Conservation (phyloP, 37 sponge, comb jelly and placozoan species). For the Hexactinellida sp. region DNA sequence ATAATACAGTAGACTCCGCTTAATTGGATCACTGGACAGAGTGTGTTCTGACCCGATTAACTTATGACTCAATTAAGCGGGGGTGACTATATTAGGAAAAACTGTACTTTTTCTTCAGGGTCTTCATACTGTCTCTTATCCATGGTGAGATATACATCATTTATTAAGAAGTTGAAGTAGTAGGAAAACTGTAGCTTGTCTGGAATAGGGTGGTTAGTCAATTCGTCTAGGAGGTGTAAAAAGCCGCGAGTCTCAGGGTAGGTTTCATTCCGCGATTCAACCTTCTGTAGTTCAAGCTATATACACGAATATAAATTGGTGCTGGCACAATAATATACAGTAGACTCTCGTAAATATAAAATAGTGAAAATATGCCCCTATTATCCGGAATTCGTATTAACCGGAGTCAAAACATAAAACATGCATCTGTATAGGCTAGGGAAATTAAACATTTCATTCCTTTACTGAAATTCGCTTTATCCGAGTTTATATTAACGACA, state of each 20-base stretch:
- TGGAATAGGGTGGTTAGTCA: slow-evolving; percentile 65
- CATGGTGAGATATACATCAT: slow-evolving; percentile 73
- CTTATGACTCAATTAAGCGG: background rate
- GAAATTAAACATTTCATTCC: no score
- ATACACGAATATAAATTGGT: background rate
- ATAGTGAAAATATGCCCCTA: background rate
- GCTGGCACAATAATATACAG: no score
- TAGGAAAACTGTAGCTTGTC: slow-evolving; percentile 64
- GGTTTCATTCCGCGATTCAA: slow-evolving; percentile 73
- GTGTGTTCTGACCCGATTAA: background rate
- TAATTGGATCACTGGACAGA: background rate
- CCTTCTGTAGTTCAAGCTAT: slow-evolving; percentile 89
- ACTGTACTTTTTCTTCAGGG: slow-evolving; percentile 67
- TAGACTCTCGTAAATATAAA: background rate
- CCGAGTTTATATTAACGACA: no score
- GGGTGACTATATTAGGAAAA: no score
- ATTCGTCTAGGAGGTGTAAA: slow-evolving; percentile 54
- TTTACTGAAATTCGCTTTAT: no score
- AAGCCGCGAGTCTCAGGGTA: slow-evolving; percentile 88
- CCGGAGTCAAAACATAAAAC: no score
- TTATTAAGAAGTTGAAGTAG: slow-evolving; percentile 72
- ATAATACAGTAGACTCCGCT: background rate
- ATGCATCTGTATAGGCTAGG: no score
- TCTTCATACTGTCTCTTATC: slow-evolving; percentile 60
- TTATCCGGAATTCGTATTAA: no score